Evolutionary conservation across 2,113 vertebrate species (phyloP).

Genomic region (Coryphaenoides rupestris): DNA sequence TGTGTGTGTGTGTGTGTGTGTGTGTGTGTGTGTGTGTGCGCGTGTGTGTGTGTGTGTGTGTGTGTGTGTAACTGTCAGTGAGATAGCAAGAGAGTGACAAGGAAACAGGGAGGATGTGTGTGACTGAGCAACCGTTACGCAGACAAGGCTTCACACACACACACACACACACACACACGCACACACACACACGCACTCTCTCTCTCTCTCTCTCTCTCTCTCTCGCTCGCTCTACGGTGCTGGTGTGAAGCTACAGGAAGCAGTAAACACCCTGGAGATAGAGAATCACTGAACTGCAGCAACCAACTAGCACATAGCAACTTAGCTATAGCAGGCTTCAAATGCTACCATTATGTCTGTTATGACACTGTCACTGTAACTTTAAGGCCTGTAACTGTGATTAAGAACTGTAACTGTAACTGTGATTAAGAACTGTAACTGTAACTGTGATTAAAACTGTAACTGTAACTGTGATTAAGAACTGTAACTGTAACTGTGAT

Average conservation of each 20-base stretch:
- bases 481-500: too few species aligned
- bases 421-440: too few species aligned
- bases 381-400: too few species aligned
- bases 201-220: too few species aligned
- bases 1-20: background rate
- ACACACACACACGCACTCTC: background rate
- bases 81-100: constrained; percentile 36
- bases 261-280: background rate
- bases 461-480: too few species aligned
- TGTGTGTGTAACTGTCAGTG: constrained; percentile 27
- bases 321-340: too few species aligned
- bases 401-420: too few species aligned
- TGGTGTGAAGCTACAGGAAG: background rate
- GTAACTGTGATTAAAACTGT: too few species aligned
- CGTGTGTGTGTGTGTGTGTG: background rate
- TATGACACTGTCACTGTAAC: too few species aligned
- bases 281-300: background rate
- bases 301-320: background rate
- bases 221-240: background rate
- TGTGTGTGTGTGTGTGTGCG: background rate
- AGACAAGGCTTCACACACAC: constrained; percentile 17
- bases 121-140: constrained; percentile 37
- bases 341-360: too few species aligned
- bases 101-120: constrained; percentile 49
- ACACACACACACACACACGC: background rate